These are phyloP conservation scores for Gortyna flavago DNA, from an alignment of 2,888 invertebrate genomes.

Conservation along the genomic window DNA sequence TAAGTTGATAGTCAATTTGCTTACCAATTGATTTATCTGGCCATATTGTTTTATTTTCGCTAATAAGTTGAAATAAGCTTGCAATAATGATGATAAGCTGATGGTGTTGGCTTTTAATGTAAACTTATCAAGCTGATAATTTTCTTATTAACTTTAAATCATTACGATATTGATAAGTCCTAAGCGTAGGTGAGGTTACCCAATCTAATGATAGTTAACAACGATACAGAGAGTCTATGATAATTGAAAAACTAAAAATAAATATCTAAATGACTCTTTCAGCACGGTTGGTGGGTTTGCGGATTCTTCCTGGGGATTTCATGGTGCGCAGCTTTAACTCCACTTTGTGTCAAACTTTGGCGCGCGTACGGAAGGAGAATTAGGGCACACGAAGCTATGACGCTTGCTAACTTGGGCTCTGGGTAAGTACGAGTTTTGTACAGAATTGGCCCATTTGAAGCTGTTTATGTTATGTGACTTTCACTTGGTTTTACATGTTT, in stretches of 20 bases:
- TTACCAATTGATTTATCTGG: not conserved
- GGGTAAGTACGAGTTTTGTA: constrained; percentile 67
- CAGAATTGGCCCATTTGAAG: constrained; percentile 18
- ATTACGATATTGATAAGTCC: not conserved
- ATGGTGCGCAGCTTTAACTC: constrained; percentile 91
- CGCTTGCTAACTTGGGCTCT: constrained; percentile 77
- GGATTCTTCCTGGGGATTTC: constrained; percentile 89
- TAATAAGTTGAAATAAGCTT: not conserved
- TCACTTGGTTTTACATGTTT: not conserved
- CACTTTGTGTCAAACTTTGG: constrained; percentile 91
- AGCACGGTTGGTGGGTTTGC: constrained; percentile 93
- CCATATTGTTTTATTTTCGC: not conserved
- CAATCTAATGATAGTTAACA: not conserved
- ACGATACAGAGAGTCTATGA: not conserved
- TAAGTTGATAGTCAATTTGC: not conserved
- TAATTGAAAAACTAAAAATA: not conserved
- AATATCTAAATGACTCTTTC: constrained; percentile 44
- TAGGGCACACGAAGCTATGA: constrained; percentile 80
- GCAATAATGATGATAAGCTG: not conserved
- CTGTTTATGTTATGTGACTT: constrained; percentile 32
- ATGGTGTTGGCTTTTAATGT: not conserved
- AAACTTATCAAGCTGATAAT: not conserved
- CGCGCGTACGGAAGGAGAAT: constrained; percentile 84
- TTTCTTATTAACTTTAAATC: no score
- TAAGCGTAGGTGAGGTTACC: not conserved